Evolutionary conservation across 2,797 vertebrate species (phyloP).

Genomic region (Spinus olivaceus): DNA sequence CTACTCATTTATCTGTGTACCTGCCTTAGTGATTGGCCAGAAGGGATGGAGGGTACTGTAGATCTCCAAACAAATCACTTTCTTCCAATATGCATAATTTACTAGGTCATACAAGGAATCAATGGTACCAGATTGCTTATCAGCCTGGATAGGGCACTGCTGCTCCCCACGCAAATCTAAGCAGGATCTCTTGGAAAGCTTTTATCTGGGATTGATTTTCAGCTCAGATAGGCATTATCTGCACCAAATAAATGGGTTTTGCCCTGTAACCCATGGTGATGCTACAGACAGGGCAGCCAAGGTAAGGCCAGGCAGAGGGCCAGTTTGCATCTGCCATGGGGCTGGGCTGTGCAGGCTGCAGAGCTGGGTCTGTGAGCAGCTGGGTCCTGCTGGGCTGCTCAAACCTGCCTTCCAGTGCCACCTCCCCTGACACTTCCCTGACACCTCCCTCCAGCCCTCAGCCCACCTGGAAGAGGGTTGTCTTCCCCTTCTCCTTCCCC

Average conservation of each 20-base stretch:
- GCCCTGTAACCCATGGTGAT: not conserved
- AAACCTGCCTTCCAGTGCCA: not conserved
- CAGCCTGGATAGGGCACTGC: not conserved
- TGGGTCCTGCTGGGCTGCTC: not conserved
- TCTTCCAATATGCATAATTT: not conserved
- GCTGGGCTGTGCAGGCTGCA: not conserved
- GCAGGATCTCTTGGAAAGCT: not conserved
- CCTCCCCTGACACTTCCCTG: rapidly evolving
- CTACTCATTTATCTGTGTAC: conserved; percentile 45
- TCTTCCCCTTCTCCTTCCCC: not conserved
- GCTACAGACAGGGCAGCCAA: not conserved
- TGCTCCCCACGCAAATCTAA: not conserved
- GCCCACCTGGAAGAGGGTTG: not conserved
- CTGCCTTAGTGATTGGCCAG: not conserved
- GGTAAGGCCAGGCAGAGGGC: not conserved
- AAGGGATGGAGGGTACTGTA: not conserved
- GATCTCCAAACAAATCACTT: conserved; percentile 42
- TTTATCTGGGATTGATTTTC: not conserved
- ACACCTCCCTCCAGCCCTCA: not conserved
- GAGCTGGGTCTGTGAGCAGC: rapidly evolving
- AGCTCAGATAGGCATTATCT: not conserved
- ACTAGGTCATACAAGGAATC: not conserved
- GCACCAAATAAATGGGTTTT: not conserved
- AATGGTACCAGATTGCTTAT: not conserved
- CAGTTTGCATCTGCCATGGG: not conserved